phyloP scores from a whole-genome alignment of 2,113 vertebrate genomes.

The Ivindomyrus marchei region DNA sequence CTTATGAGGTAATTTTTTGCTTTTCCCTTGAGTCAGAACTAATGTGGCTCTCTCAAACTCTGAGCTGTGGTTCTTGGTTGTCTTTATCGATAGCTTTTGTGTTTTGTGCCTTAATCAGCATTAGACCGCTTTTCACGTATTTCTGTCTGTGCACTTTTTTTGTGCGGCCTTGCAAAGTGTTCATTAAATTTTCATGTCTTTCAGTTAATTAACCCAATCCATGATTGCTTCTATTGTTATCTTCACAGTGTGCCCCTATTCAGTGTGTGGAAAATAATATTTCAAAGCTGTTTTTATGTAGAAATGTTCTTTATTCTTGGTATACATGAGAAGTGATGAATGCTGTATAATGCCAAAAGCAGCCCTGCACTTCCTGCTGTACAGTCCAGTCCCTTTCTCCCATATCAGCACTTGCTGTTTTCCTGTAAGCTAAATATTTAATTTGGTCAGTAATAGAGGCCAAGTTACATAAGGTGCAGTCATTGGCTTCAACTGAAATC shows the following conservation, averaged over 20 bases:
- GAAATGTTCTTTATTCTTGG: neutral
- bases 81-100: slow-evolving; percentile 31
- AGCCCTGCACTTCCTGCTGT: neutral
- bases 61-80: neutral
- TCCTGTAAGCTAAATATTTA: slow-evolving; percentile 3
- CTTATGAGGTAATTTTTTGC: slow-evolving; percentile 10
- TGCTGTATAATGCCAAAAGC: neutral
- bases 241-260: slow-evolving; percentile 36
- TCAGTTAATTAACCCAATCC: slow-evolving; percentile 51
- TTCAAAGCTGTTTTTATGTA: neutral
- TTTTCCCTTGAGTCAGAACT: slow-evolving; percentile 4
- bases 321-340: neutral
- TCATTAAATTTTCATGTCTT: slow-evolving; percentile 42
- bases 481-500: neutral
- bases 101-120: slow-evolving; percentile 23
- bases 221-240: slow-evolving; percentile 46
- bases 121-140: slow-evolving; percentile 18
- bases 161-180: slow-evolving; percentile 38
- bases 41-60: neutral
- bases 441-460: neutral
- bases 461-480: neutral
- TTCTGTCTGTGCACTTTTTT: slow-evolving; percentile 20
- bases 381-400: neutral
- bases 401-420: neutral
- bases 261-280: slow-evolving; percentile 26